Base-by-base conservation (phyloP, 2,888 invertebrate species). In the Agrochola circellaris region DNA sequence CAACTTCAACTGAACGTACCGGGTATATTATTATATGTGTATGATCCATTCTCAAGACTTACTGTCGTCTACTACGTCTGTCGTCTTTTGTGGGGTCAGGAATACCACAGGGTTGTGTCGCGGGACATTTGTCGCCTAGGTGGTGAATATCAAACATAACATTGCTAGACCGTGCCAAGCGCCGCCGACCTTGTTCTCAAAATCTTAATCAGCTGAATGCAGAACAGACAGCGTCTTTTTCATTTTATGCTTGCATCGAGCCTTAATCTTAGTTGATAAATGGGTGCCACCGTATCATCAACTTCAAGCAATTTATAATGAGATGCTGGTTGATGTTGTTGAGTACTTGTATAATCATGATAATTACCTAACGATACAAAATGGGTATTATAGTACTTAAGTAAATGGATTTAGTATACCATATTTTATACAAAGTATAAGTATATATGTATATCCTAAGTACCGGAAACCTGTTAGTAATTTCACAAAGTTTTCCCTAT, bases 121-220 rank as follows among this genome's bases (percentile, higher is more conserved):
- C 20, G 3, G 15, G 17, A 77, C 30, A 56, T 76, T 26, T n/a
- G 23, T 51, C 30, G 17, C 23, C 30, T 30, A 62, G 45, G 15
- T 45, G 15, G 61, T 82, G 61, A 38, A 67, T 67, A 77, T 15
- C n/a, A 61, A 79, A 26, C 54, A 66, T 82, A 30, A 66, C 20
- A 45, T 34, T 48, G 38, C 30, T n/a, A 42, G 38, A 76, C 30
- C 38, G 38, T 30, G 17, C 23, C 30, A n/a, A 67, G n/a, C 42
- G 38, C 45, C 20, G 48, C 20, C 20, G 42, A 51, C 83, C 79
- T 77, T 62, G 83, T 79, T 56, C 61, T 83, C 66, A 42, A 82
- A 68, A 77, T 67, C 8, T 30, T 77, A 66, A 79, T 67, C 48
- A 62, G 15, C 56, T 79, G 17, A 61, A 83, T 77, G 61, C 56